A percentile compares a stretch with the other conserved stretches of the same genome.
Evolutionary conservation across 2,113 vertebrate genomes (phyloP).

Genomic region (Cololabis saira): DNA sequence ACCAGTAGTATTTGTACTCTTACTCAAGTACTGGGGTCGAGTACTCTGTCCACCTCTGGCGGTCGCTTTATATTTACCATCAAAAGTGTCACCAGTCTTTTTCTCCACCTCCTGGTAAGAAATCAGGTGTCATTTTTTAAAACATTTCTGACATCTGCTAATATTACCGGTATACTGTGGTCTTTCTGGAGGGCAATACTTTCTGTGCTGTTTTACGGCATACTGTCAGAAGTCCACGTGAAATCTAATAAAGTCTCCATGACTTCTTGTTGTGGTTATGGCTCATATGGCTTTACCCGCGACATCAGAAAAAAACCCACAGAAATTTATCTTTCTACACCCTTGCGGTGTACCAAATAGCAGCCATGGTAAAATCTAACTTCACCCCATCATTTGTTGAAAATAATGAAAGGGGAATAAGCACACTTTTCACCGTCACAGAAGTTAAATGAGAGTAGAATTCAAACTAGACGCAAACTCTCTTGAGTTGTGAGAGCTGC

Average conservation of each 20-base stretch:
- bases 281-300: slow-evolving; percentile 35
- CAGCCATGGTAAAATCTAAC: slow-evolving; percentile 52
- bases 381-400: slow-evolving; percentile 54
- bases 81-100: too few species aligned
- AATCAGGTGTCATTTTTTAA: background rate
- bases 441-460: slow-evolving; percentile 38
- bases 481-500: too few species aligned
- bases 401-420: slow-evolving; percentile 51
- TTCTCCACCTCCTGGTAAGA: background rate
- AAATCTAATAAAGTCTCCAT: slow-evolving; percentile 21
- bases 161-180: background rate
- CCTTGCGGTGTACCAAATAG: slow-evolving; percentile 64
- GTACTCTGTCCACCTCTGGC: too few species aligned
- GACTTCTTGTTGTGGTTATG: slow-evolving; percentile 53
- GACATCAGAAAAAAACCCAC: slow-evolving; percentile 42
- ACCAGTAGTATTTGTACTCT: too few species aligned
- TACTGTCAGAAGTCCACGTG: slow-evolving; percentile 23
- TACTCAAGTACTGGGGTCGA: too few species aligned
- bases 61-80: too few species aligned
- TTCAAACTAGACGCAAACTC: too few species aligned
- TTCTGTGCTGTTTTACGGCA: background rate
- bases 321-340: slow-evolving; percentile 63
- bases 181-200: background rate
- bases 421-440: slow-evolving; percentile 61
- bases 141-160: slow-evolving; percentile 23